Evolutionary conservation across 2,888 invertebrate species (phyloP), one percentile per base, ranked within the genome.

Genomic region (Sarcophaga caerulescens): DNA sequence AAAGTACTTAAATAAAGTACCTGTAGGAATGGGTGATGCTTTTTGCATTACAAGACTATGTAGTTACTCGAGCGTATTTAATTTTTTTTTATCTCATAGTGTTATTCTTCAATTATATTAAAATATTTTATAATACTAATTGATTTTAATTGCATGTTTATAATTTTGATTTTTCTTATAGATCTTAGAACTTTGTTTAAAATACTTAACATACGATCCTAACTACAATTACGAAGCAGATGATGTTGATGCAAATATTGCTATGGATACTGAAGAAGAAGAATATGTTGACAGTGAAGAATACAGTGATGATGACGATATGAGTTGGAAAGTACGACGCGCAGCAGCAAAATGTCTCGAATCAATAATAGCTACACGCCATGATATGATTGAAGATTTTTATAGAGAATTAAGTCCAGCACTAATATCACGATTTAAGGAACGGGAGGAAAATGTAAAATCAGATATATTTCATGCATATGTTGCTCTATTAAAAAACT

Each of bases 251-350:
- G 94, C 94, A 0, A 96, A 96, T 59, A 95, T 95, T 88, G 96
- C 96, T 47, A 96, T 96, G 93, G 95, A 94, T 88, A 96, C 96
- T 44, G 96, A 96, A 89, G 96, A 96, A 85, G 96, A 95, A 45
- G 96, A 96, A 85, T 96, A 95, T 73, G 97, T 96, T 68, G 97
- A 97, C 44, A 97, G 98, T 89, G 98, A 98, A 91, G 99, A 99
- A 90, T 99, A 99, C 92, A 99, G 99, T 69, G 99, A 99, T 93
- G 99, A 99, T 93, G 99, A 99, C 92, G 99, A 99, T 92, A 98
- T 99, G 97, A 98, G 98, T 85, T 99, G 99, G 99, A 99, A 99
- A 94, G 97, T 97, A 12, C 95, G 99, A 59, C 95, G 99, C 63
- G 97, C 99, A 0, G 98, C 99, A 6, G 99, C 99, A 0, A 99